A percentile compares a stretch with the other conserved stretches of the same genome.
Evolutionary conservation across 2,797 vertebrate genomes (phyloP).

Genomic region (Amblyraja radiata): DNA sequence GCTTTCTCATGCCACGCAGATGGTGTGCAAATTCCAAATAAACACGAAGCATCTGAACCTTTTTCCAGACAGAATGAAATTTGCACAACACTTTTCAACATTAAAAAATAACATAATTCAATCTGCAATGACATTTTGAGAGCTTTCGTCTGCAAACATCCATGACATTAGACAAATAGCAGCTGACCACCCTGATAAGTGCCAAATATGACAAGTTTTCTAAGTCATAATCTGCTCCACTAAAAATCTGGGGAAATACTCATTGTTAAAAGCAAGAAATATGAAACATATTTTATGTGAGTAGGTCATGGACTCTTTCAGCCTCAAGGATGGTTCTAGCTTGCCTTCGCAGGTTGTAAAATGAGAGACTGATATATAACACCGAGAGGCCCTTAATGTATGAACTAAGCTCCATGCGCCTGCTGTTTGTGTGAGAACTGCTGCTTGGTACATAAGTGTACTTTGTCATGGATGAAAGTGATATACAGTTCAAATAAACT

Average conservation of each 20-base stretch:
- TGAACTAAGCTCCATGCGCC: neutral
- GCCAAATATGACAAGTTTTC: neutral
- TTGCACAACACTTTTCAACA: neutral
- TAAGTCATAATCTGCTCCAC: neutral
- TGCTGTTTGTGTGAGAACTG: neutral
- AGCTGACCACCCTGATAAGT: neutral
- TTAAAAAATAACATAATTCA: neutral
- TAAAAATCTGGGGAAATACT: neutral
- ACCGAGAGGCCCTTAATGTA: constrained; percentile 18
- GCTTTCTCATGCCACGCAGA: neutral
- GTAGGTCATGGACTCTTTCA: neutral
- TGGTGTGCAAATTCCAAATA: neutral
- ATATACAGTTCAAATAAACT: constrained; percentile 41
- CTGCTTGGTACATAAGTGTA: constrained; percentile 1
- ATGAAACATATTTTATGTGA: neutral
- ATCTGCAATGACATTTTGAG: neutral
- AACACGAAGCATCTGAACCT: neutral
- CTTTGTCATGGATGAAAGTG: constrained; percentile 32
- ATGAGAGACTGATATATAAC: constrained; percentile 1
- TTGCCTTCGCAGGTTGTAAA: neutral
- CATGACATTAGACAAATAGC: neutral
- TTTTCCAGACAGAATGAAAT: neutral
- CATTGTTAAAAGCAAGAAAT: neutral
- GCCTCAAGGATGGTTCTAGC: neutral
- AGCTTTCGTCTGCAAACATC: constrained; percentile 3